phyloP scores from a whole-genome alignment of 35 echinoderm and acorn worm species.

The Chiridota heheva region DNA sequence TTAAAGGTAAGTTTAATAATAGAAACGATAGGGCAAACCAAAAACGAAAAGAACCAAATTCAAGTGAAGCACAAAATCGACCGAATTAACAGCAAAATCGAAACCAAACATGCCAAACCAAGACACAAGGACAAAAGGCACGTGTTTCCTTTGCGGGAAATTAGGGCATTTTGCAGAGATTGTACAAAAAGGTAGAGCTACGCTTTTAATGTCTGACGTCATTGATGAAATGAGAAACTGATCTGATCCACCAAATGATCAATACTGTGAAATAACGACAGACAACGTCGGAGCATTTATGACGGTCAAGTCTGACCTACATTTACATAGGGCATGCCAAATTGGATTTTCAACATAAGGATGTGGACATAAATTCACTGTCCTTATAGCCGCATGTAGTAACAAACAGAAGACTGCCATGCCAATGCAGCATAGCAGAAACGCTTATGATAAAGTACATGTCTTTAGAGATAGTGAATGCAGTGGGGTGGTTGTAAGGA shows the following conservation, averaged over 20 bases:
- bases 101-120: too few species aligned
- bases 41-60: too few species aligned
- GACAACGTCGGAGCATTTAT: neutral
- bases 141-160: slow-evolving; percentile 16
- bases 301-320: neutral
- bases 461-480: slow-evolving; percentile 64
- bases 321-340: neutral
- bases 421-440: slow-evolving; percentile 35
- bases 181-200: slow-evolving; percentile 14
- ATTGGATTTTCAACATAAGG: neutral
- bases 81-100: neutral
- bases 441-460: neutral
- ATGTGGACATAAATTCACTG: slow-evolving; percentile 28
- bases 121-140: neutral
- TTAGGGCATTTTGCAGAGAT: slow-evolving; percentile 11
- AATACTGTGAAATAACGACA: neutral
- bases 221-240: neutral
- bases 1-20: neutral
- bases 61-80: neutral
- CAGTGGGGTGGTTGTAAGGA: slow-evolving; percentile 35
- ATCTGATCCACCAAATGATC: neutral
- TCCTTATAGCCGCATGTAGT: slow-evolving; percentile 43
- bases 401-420: neutral
- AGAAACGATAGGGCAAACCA: neutral
- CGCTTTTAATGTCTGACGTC: neutral